Conservation (phyloP, 1,140 invertebrate genomes). For the Drosophila serrata region DNA sequence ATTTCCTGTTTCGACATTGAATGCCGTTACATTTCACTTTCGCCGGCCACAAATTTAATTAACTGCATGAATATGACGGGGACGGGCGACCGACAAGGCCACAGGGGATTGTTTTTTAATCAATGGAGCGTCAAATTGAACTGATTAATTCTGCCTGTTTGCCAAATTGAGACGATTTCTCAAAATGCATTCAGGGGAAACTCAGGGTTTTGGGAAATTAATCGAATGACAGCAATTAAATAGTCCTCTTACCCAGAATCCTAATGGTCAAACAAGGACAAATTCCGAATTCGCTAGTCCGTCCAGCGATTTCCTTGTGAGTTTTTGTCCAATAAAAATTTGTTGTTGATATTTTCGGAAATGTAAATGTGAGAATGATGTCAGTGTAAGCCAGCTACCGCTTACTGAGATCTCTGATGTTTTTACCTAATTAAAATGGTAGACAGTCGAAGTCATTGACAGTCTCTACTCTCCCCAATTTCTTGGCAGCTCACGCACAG, state of each 20-base stretch:
- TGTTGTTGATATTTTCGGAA: conserved; percentile 10
- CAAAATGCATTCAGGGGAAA: too few species aligned
- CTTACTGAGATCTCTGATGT: conserved; percentile 22
- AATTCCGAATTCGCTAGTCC: neutral
- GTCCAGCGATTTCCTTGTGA: neutral
- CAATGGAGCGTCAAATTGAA: conserved; percentile 50
- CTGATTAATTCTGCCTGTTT: conserved; percentile 48
- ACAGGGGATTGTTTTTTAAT: conserved; percentile 45
- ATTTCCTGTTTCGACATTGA: conserved; percentile 25
- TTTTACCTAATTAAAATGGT: conserved; percentile 38
- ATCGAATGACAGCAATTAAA: neutral
- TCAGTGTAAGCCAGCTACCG: conserved; percentile 3
- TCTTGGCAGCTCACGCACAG: conserved; percentile 66
- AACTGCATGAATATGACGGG: conserved; percentile 59
- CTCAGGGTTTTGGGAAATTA: neutral
- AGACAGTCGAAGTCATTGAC: conserved; percentile 15
- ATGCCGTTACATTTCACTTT: conserved; percentile 77
- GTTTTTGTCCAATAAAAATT: conserved; percentile 15
- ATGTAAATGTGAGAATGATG: conserved; percentile 25
- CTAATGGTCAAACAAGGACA: neutral
- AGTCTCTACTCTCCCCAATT: conserved; percentile 8
- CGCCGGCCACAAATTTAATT: conserved; percentile 70
- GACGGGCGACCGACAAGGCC: neutral
- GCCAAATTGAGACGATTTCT: conserved; percentile 12
- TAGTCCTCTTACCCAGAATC: conserved; percentile 13